Evolutionary conservation across 2,888 invertebrate species (phyloP).

Genomic region (Pediacus dermestoides): DNA sequence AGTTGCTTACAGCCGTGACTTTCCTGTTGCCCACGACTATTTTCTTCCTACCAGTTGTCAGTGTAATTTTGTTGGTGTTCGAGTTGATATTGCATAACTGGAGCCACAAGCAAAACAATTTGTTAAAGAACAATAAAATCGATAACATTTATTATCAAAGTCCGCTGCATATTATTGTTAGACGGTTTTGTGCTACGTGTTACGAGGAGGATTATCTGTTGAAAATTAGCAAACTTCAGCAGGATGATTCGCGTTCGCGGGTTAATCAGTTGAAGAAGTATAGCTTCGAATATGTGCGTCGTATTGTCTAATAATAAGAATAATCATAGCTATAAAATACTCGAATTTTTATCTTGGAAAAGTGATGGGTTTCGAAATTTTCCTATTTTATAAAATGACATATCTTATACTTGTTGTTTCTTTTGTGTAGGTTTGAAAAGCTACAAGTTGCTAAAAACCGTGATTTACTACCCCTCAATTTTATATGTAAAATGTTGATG

Average conservation of each 20-base stretch:
- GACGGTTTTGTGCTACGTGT: conserved; percentile 67
- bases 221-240: conserved; percentile 63
- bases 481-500: too few relatives aligned
- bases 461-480: too few relatives aligned
- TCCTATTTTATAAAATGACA: too few relatives aligned
- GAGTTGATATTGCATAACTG: conserved; percentile 65
- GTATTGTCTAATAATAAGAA: too few relatives aligned
- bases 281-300: conserved; percentile 39
- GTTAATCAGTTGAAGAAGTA: conserved; percentile 42
- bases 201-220: conserved; percentile 60
- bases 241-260: too few relatives aligned
- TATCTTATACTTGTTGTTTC: too few relatives aligned
- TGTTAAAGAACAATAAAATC: conserved; percentile 55
- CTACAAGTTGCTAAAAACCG: too few relatives aligned
- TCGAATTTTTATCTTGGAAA: too few relatives aligned
- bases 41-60: conserved; percentile 56
- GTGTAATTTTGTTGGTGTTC: conserved; percentile 52
- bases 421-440: too few relatives aligned
- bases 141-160: conserved; percentile 63
- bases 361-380: too few relatives aligned
- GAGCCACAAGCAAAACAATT: conserved; percentile 66
- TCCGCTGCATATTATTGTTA: conserved; percentile 64
- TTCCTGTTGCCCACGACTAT: conserved; percentile 60
- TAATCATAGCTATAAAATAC: too few relatives aligned
- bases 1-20: conserved; percentile 42